Evolutionary conservation across 2,888 invertebrate genomes (phyloP), one percentile per base, ranked within the genome.

Genomic region (Phlogophora meticulosa): DNA sequence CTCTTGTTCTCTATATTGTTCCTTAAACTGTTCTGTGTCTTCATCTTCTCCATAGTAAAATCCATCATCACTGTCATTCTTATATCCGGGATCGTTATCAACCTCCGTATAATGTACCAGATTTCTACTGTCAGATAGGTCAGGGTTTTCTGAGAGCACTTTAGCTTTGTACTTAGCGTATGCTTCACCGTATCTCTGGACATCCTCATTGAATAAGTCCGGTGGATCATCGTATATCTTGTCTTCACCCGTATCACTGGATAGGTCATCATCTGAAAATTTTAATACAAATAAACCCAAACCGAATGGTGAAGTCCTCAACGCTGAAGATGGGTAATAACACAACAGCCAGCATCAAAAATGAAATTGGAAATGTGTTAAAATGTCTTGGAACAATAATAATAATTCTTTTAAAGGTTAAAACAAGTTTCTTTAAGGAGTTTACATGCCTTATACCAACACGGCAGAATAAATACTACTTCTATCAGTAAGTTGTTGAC

Each of bases 131-230:
- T 87, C 77, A 0, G 76, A 53, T 1, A 88, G 22, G 13, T 87
- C 85, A 0, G 88, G 81, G 9, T 90, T 85, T 65, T 92, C 90
- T 1, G 86, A 56, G 5, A 93, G 53, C 1, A 96, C 89, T 68
- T 89, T 96, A 0, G 96, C 96, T 88, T 97, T 97, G 83, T 97
- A 97, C 70, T 95, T 96, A 0, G 97, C 97, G 80, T 97, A 97
- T 13, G 96, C 96, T 68, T 94, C 93, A 0, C 97, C 97, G 82
- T 97, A 97, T 4, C 95, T 91, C 64, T 96, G 93, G 0, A 96
- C 96, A 85, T 97, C 97, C 55, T 93, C 91, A 5, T 93, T 90
- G 63, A 92, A 88, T 78, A 93, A 43, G 20, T 90, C 89, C 7
- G 88, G 81, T 1, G 91, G 86, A 0, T 91, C 90, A 13, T 94